Evolutionary conservation across 2,888 invertebrate genomes (phyloP).

Genomic region (Drosophila cognata): DNA sequence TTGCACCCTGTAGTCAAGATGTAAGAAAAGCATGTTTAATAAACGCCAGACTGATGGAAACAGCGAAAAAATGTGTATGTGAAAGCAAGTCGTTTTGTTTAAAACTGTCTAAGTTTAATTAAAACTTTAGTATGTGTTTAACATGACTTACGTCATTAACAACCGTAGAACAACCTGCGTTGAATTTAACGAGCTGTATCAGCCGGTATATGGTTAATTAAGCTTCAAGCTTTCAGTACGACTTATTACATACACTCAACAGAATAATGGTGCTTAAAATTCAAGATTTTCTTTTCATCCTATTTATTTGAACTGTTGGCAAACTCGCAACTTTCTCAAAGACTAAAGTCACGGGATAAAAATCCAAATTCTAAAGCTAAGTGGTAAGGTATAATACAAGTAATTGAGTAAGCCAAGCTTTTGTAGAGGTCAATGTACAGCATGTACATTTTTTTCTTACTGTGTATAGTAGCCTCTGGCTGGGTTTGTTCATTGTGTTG

Average conservation of each 20-base stretch:
- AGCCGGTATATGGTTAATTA: neutral
- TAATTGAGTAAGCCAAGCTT: neutral
- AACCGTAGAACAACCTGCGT: constrained; percentile 10
- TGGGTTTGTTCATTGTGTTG: constrained; percentile 68
- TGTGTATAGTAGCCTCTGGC: constrained; percentile 27
- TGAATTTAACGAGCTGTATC: neutral
- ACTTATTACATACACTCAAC: neutral
- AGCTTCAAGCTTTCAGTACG: constrained; percentile 4
- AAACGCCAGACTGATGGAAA: neutral
- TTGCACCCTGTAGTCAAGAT: constrained; percentile 15
- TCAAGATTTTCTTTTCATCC: neutral
- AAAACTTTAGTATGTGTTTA: constrained; percentile 29
- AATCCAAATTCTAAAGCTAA: neutral
- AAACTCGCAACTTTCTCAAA: neutral
- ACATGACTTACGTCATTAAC: constrained; percentile 2
- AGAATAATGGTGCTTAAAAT: neutral
- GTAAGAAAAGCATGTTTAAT: constrained; percentile 4
- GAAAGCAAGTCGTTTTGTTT: constrained; percentile 21
- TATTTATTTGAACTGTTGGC: neutral
- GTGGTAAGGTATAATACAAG: too few relatives aligned
- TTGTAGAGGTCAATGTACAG: constrained; percentile 13
- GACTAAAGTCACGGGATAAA: neutral
- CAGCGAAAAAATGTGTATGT: neutral
- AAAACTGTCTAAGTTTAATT: constrained; percentile 24
- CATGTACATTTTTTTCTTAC: constrained; percentile 7